Evolutionary conservation across 2,113 vertebrate species (phyloP).

Genomic region (Acanthisitta chloris): DNA sequence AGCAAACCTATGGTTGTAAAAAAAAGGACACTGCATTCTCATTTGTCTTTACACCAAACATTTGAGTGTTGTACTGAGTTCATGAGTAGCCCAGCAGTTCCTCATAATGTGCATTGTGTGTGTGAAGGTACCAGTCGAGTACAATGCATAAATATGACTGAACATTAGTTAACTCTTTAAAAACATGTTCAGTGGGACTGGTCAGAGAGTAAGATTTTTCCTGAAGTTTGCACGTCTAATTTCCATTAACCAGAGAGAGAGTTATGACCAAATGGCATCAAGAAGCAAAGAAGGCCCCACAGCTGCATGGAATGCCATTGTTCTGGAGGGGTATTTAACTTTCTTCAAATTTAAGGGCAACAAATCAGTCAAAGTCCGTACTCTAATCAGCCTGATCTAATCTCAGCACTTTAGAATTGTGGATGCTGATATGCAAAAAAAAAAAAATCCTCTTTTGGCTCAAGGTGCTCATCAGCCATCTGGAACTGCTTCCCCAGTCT

Average conservation of each 20-base stretch:
- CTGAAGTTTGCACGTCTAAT: neutral
- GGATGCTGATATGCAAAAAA: neutral
- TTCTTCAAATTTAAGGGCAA: neutral
- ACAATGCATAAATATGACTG: neutral
- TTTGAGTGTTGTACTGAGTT: neutral
- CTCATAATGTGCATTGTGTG: neutral
- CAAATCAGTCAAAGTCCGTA: neutral
- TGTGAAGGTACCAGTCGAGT: neutral
- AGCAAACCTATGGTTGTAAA: neutral
- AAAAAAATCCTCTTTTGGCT: slow-evolving; percentile 53
- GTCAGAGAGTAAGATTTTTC: neutral
- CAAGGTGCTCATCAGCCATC: slow-evolving; percentile 70
- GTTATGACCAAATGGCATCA: neutral
- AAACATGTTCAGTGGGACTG: neutral
- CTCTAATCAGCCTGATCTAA: neutral
- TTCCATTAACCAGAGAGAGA: neutral
- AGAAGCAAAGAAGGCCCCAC: neutral
- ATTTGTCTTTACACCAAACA: neutral
- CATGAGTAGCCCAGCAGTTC: neutral
- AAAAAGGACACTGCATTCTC: neutral
- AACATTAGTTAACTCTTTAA: neutral
- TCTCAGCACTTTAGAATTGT: neutral
- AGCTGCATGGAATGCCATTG: neutral
- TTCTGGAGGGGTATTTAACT: neutral
- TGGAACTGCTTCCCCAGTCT: slow-evolving; percentile 59